Conservation (phyloP, 1,140 invertebrate genomes). For the Zelostemma sp. region DNA sequence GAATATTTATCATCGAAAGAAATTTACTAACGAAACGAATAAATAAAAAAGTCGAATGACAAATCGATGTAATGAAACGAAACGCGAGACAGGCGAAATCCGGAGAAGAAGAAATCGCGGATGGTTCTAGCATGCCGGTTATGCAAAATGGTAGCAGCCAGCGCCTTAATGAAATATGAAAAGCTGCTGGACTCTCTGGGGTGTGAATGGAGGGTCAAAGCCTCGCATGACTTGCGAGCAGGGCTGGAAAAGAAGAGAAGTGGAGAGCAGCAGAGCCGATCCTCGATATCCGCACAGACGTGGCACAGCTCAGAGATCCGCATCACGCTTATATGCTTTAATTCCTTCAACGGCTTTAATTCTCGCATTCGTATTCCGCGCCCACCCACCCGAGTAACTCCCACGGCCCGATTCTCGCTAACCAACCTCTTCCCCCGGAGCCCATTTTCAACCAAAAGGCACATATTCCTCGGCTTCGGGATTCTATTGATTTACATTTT, state of each 20-base stretch:
- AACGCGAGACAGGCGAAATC: neutral
- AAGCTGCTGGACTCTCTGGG: conserved; percentile 51
- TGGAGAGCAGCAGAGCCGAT: conserved; percentile 53
- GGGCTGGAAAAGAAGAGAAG: conserved; percentile 34
- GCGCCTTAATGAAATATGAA: conserved; percentile 64
- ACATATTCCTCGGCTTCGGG: conserved; percentile 40
- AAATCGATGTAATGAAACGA: conserved; percentile 28
- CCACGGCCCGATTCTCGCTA: conserved; percentile 36
- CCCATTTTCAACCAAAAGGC: conserved; percentile 49
- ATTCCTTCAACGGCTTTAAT: conserved; percentile 71
- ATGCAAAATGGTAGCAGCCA: conserved; percentile 54
- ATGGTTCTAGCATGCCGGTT: conserved; percentile 23
- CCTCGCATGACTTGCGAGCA: conserved; percentile 50
- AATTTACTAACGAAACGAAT: conserved; percentile 5
- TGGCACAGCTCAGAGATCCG: conserved; percentile 52
- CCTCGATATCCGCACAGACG: conserved; percentile 61
- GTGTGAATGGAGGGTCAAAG: conserved; percentile 47
- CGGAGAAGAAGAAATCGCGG: conserved; percentile 23
- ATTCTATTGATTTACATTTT: conserved; percentile 28
- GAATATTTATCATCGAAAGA: too few relatives aligned
- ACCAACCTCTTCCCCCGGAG: conserved; percentile 34
- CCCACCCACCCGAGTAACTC: conserved; percentile 40
- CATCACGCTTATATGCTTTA: conserved; percentile 67
- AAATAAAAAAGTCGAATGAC: neutral
- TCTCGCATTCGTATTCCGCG: conserved; percentile 69